Percentiles rank a stretch among this genome's conserved stretches.
phyloP scores from a whole-genome alignment of 2,888 invertebrate species.

The Neoascia interrupta region DNA sequence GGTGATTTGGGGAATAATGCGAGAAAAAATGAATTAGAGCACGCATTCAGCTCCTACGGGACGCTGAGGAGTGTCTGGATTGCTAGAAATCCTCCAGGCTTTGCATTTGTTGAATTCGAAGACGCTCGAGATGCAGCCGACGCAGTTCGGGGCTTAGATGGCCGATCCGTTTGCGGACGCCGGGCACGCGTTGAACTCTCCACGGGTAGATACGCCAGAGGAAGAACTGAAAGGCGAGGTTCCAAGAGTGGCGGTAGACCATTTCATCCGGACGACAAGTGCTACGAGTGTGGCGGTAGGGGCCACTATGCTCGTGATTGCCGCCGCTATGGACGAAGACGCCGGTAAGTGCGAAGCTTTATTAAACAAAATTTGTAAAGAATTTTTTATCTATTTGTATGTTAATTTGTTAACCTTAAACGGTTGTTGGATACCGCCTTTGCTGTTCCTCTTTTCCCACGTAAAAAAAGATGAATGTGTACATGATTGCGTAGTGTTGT shows the following conservation, averaged over 20 bases:
- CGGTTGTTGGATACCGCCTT: no score
- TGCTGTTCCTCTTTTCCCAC: no score
- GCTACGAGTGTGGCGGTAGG: slow-evolving; percentile 96
- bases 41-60: slow-evolving; percentile 95
- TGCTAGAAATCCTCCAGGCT: slow-evolving; percentile 94
- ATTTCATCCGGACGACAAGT: slow-evolving; percentile 94
- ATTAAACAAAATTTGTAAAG: not conserved
- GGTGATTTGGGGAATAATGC: slow-evolving; percentile 96
- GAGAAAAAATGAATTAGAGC: slow-evolving; percentile 95
- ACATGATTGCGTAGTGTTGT: no score
- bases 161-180: slow-evolving; percentile 92
- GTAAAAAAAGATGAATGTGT: no score
- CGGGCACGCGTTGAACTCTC: slow-evolving; percentile 95
- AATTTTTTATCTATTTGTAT: not conserved
- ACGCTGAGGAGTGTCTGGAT: slow-evolving; percentile 97
- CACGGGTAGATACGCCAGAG: slow-evolving; percentile 87
- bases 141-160: slow-evolving; percentile 88
- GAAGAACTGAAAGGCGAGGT: slow-evolving; percentile 76
- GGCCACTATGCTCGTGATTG: slow-evolving; percentile 97
- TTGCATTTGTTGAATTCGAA: slow-evolving; percentile 96
- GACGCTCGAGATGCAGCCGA: slow-evolving; percentile 94
- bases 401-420: no score
- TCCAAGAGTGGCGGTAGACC: slow-evolving; percentile 73
- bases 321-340: slow-evolving; percentile 83
- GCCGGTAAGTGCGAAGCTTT: slow-evolving; percentile 80